A percentile compares a stretch with the other conserved stretches of the same genome.
These are phyloP conservation scores for Carcina quercana DNA, from an alignment of 2,888 invertebrate species.

Conservation along the genomic window DNA sequence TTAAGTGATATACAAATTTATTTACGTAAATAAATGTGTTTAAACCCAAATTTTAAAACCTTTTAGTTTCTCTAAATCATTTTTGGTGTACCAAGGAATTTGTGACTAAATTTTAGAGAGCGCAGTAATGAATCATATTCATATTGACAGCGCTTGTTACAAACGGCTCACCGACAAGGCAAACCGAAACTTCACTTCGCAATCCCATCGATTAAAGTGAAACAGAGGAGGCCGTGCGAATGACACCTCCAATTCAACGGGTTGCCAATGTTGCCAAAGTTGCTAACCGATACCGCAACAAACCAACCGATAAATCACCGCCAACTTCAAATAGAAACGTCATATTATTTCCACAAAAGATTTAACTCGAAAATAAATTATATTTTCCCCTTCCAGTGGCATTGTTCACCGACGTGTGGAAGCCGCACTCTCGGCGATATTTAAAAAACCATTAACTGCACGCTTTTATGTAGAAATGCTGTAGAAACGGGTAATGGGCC, in stretches of 20 bases:
- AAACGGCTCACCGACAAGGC: no score
- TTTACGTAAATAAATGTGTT: no score
- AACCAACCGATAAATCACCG: conserved; percentile 69
- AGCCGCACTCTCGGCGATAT: conserved; percentile 61
- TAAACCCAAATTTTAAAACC: no score
- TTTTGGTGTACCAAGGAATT: neutral
- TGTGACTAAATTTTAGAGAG: neutral
- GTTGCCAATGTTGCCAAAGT: no score
- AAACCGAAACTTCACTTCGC: no score
- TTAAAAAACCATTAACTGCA: conserved; percentile 73
- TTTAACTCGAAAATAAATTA: conserved; percentile 76
- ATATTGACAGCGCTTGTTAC: no score
- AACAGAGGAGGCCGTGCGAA: conserved; percentile 32
- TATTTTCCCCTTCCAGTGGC: conserved; percentile 62
- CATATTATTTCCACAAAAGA: conserved; percentile 76
- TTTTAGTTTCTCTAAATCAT: neutral
- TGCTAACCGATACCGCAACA: conserved; percentile 42
- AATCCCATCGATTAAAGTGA: conserved; percentile 33
- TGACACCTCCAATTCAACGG: conserved; percentile 43
- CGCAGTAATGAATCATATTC: no score
- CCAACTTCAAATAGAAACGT: conserved; percentile 75
- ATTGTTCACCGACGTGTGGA: conserved; percentile 71
- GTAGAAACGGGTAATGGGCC: conserved; percentile 21
- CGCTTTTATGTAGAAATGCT: conserved; percentile 51
- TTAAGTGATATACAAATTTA: no score